Base-by-base conservation (phyloP, 2,888 invertebrate genomes). In the Phania funesta region DNA sequence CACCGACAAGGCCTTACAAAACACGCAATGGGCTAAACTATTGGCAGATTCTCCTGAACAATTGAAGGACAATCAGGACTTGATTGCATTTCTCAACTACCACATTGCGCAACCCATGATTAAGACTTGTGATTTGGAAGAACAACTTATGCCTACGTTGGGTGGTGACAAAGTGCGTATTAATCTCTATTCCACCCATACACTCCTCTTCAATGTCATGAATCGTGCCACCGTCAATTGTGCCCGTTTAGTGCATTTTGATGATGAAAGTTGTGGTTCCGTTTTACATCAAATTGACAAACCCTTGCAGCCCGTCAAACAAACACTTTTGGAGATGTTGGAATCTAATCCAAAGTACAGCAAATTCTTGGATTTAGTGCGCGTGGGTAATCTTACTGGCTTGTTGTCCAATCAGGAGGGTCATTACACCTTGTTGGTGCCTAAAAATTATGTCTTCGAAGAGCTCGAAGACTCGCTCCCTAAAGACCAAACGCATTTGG, bases 171-270 rank as follows among this genome's bases (percentile, higher is more conserved):
- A 92, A 41, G 89, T 95, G 9, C 91, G 93, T 78, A 89, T 94
- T 46, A 94, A 94, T 87, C 91, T 93, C 13, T 94, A 93, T 87
- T 92, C 92, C 60, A 93, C 92, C 18, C 90, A 93, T 80, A 92
- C 93, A 2, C 87, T 93, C 38, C 93, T 93, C 86, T 91, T 92
- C 24, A 92, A 93, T 83, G 90, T 93, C 1, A 92, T 93, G 87
- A 92, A 93, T 84, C 91, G 93, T 62, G 93, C 93, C 1, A 94
- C 95, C 0, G 93, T 94, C 0, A 94, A 95, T 87, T 95, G 95
- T 88, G 94, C 94, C 1, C 91, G 93, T 8, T 87, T 95, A 11
- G 91, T 93, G 0, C 92, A 92, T 83, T 92, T 93, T 73, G 94
- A 94, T 84, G 92, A 93, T 80, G 92, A 93, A 86, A 93, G 94